Conservation (phyloP, 2,888 invertebrate genomes). For the Drosophila atripex region DNA sequence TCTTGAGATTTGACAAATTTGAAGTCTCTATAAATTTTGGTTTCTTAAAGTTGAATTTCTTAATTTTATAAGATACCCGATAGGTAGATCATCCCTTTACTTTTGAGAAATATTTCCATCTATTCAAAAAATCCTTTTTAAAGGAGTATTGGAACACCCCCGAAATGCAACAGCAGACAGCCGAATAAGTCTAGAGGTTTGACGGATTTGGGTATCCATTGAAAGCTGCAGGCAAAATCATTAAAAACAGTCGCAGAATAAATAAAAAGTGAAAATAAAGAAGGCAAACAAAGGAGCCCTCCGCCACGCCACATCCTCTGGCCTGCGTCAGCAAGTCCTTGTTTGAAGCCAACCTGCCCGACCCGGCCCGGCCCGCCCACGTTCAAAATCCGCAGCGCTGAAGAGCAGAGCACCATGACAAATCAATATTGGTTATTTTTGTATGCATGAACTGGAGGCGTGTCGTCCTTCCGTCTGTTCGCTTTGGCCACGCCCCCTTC, state of each 20-base stretch:
- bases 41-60: no score
- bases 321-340: slow-evolving; percentile 1
- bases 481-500: slow-evolving; percentile 1
- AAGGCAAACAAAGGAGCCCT: slow-evolving; percentile 22
- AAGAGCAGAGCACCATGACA: slow-evolving; percentile 49
- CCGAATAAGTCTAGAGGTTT: slow-evolving; percentile 9
- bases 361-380: slow-evolving; percentile 1
- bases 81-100: no score
- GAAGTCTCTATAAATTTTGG: no score
- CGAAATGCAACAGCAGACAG: slow-evolving; percentile 5
- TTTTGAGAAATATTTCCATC: no score
- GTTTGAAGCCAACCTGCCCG: neutral
- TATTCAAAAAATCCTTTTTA: no score
- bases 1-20: no score
- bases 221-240: slow-evolving; percentile 48
- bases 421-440: slow-evolving; percentile 78
- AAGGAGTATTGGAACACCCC: neutral
- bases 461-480: slow-evolving; percentile 34
- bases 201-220: slow-evolving; percentile 10
- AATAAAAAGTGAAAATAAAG: slow-evolving; percentile 26
- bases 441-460: slow-evolving; percentile 74
- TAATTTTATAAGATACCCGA: no score
- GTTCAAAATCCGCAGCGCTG: no score
- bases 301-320: neutral
- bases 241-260: slow-evolving; percentile 38